Base-by-base conservation (phyloP, 1,140 invertebrate genomes). In the Homalodisca vitripennis region DNA sequence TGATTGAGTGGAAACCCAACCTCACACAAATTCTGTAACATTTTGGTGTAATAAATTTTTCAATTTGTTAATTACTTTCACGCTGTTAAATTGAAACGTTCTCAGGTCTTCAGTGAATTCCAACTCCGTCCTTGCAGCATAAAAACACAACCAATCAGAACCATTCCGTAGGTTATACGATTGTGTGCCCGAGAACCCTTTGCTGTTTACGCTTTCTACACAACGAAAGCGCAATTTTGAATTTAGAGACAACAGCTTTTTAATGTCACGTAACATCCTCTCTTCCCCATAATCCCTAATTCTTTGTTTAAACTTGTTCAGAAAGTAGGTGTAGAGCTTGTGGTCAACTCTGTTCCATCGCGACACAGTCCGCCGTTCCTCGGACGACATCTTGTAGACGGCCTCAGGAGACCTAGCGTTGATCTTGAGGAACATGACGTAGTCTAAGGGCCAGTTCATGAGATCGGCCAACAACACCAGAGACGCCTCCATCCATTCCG, bases 401-500 rank as follows among this genome's bases (percentile, higher is more conserved):
- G 46, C 22, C 1, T 17, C 24, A 24, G 24, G 3, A 2, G 62
- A 41, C 17, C 80, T 73, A 6, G 75, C 71, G 71, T 83, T 83
- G 0, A 80, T 32, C 34, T 72, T 76, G 24, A 83, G 72, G 64
- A 77, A 80, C 0, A 82, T 69, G 3, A 86, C 74, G 69, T 84
- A 79, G 47, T 80, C 77, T 6, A 81, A 66, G 22, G 78, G 74
- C 84, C 84, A 86, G 66, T 81, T 82, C 31, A 85, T 77, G 12
- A 80, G 68, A 63, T 84, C 73, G 30, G 75, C 76, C 46, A 85
- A 74, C 12, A 85, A 74, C 46, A 85, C 77, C 17, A 85, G 71
- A 1, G 84, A 85, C 71, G 83, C 82, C 64, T 85, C 82, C 74
- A 85, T 82, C 70, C 80, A 77, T 72, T 86, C 84, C 1, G 81